Base-by-base conservation (phyloP, 2,888 invertebrate genomes). In the Drosophila maculinotata region DNA sequence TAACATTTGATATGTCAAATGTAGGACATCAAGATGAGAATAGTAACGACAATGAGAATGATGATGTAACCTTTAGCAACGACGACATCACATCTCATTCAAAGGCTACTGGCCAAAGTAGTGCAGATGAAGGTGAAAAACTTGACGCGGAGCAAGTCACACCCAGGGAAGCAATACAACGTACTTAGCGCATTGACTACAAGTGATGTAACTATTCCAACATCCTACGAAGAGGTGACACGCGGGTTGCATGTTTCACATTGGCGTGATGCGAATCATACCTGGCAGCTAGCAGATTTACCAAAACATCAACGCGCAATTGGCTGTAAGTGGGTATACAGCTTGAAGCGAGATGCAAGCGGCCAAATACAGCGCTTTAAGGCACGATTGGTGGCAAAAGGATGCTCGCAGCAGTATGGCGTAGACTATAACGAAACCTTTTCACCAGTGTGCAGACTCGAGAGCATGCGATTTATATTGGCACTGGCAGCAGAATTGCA, bases 151-250 rank as follows among this genome's bases (percentile, higher is more conserved):
- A 30, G 28, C 28, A 28, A 10, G 6, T 30, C 31, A 5, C 36
- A 10, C 5, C 36, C 36, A 1, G 15, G 9, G 10, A 36, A 36
- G 15, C 17, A 15, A 15, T 15, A 10, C 6, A 36, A 36, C 15
- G 2, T 17, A 36, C 35, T 17, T 9, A 10, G 36, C 17, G 36
- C 15, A 10, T 15, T 17, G 10, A 15, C 5, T 36, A 36, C 36
- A 36, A 10, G 36, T 36, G 17, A 28, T n/a, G 39, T 39, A 25
- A 5, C 12, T 12, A 39, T 39, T 39, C 39, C 25, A 39, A 23
- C 39, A 39, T 39, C 25, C 39, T 39, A 39, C 4, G 39, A 39
- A 25, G 25, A 39, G 25, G 39, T 12, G 25, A 39, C 23, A n/a
- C 3, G 25, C 25, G 23, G 39, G n/a, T 5, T n/a, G n/a, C 39